phyloP scores from a whole-genome alignment of 1,140 invertebrate species.

The Megalopta genalis region DNA sequence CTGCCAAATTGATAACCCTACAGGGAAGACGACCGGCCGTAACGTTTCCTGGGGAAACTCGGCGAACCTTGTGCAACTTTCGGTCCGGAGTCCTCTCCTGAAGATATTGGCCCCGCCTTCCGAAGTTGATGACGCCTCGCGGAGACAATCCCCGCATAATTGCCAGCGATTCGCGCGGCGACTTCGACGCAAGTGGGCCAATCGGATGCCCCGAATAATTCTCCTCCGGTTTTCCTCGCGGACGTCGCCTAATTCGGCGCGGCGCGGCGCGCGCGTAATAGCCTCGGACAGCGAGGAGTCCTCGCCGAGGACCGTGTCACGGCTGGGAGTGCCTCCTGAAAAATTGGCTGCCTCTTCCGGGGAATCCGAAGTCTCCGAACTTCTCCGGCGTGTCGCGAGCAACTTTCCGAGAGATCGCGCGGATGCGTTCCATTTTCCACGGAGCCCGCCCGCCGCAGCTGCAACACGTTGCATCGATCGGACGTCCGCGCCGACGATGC shows the following conservation, averaged over 20 bases:
- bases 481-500: too few species aligned
- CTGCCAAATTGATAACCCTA: neutral
- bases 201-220: slow-evolving; percentile 47
- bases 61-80: neutral
- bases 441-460: too few species aligned
- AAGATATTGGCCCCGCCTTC: neutral
- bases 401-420: too few species aligned
- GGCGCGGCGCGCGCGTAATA: slow-evolving; percentile 16
- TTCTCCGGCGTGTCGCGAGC: too few species aligned
- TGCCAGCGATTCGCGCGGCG: slow-evolving; percentile 10
- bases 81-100: neutral
- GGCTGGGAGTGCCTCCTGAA: neutral
- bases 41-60: too few species aligned
- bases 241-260: slow-evolving; percentile 30
- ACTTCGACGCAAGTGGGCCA: slow-evolving; percentile 42
- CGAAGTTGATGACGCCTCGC: neutral
- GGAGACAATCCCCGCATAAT: slow-evolving; percentile 32
- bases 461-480: too few species aligned
- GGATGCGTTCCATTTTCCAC: too few species aligned
- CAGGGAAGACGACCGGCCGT: too few species aligned
- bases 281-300: slow-evolving; percentile 1
- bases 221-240: slow-evolving; percentile 20
- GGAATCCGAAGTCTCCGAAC: neutral
- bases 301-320: neutral
- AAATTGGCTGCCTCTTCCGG: neutral